Percentiles rank a stretch among this genome's conserved stretches.
Evolutionary conservation across 2,797 vertebrate genomes (phyloP).

Genomic region (Tamandua tetradactyla): DNA sequence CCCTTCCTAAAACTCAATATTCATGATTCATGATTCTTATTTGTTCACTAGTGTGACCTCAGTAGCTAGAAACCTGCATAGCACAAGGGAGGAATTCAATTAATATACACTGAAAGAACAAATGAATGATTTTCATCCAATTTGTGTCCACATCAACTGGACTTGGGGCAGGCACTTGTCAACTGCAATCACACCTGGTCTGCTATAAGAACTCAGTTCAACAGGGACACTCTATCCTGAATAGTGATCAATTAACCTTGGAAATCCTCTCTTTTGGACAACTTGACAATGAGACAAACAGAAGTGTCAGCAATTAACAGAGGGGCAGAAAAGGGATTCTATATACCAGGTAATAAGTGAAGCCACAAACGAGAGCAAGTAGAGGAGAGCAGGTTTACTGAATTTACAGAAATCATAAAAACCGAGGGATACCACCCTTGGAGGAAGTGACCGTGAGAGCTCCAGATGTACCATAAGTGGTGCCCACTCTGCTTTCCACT

Average conservation of each 20-base stretch:
- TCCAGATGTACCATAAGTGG: not conserved
- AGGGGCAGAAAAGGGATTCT: not conserved
- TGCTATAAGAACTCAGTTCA: not conserved
- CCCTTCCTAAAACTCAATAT: not conserved
- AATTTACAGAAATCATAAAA: not conserved
- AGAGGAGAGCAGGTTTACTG: not conserved
- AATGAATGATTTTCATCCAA: not conserved
- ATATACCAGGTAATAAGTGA: not conserved
- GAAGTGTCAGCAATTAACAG: not conserved
- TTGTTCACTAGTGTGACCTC: not conserved
- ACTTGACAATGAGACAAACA: not conserved
- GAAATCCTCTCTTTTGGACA: not conserved
- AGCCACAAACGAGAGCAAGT: not conserved
- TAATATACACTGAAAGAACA: not conserved
- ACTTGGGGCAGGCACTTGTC: not conserved
- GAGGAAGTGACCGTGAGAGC: not conserved
- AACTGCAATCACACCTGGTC: not conserved
- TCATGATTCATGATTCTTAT: not conserved
- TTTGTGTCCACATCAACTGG: not conserved
- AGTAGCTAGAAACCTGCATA: not conserved
- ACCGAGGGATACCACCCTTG: not conserved
- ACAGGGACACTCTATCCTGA: not conserved
- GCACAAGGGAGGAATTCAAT: not conserved
- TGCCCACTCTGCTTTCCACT: not conserved
- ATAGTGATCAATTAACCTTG: slow-evolving; percentile 21